Conservation (phyloP, 2,888 invertebrate genomes). For the Nysson spinosus region DNA sequence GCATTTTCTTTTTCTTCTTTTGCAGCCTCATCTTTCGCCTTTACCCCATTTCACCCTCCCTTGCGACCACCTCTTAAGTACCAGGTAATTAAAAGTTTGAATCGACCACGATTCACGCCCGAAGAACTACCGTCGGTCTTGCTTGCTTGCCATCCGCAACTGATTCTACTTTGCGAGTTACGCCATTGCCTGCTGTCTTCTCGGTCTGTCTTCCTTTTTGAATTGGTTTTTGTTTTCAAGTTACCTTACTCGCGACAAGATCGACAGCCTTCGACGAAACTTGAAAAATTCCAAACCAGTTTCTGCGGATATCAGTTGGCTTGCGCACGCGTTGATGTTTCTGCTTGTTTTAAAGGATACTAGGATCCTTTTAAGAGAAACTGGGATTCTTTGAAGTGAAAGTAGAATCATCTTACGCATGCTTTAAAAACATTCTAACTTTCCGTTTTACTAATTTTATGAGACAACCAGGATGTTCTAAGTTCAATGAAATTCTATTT, state of each 20-base stretch:
- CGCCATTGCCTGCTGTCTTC: too few species aligned
- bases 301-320: slow-evolving; percentile 10
- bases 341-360: too few species aligned
- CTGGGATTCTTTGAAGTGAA: too few species aligned
- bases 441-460: too few species aligned
- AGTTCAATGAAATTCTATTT: background rate
- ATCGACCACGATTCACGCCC: slow-evolving; percentile 60
- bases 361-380: background rate
- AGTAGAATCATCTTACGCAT: too few species aligned
- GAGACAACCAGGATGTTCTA: too few species aligned
- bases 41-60: background rate
- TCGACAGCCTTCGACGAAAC: slow-evolving; percentile 25
- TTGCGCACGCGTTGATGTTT: slow-evolving; percentile 37
- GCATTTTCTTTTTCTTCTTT: slow-evolving; percentile 11
- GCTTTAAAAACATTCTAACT: too few species aligned
- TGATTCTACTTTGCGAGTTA: background rate
- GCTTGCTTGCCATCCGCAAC: background rate
- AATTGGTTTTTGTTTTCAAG: slow-evolving; percentile 7
- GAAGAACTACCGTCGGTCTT: slow-evolving; percentile 17
- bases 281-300: slow-evolving; percentile 39
- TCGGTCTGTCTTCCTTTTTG: slow-evolving; percentile 16
- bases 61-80: slow-evolving; percentile 52
- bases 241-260: slow-evolving; percentile 15
- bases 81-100: slow-evolving; percentile 69
- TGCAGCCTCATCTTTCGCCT: background rate